phyloP scores from a whole-genome alignment of 2,888 invertebrate genomes.

The Lampropteryx suffumata region DNA sequence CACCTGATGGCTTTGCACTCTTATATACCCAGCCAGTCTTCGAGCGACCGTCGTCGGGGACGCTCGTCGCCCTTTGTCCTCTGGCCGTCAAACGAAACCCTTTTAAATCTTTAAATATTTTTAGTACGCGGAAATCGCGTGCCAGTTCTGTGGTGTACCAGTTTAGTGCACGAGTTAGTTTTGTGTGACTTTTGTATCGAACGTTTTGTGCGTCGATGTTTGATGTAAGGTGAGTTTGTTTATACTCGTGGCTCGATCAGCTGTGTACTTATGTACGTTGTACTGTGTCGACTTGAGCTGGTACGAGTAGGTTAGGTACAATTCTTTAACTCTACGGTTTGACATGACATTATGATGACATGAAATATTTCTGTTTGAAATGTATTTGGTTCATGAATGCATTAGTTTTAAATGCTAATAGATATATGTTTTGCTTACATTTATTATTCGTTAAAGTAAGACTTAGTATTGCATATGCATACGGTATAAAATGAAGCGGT shows the following conservation, averaged over 20 bases:
- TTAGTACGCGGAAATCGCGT: slow-evolving; percentile 67
- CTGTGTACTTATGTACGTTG: slow-evolving; percentile 49
- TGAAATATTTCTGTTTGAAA: slow-evolving; percentile 1
- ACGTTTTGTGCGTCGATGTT: slow-evolving; percentile 54
- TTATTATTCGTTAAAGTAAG: neutral
- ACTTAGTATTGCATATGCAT: neutral
- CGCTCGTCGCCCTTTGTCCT: slow-evolving; percentile 64
- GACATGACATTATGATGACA: slow-evolving; percentile 5
- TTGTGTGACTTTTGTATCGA: slow-evolving; percentile 43
- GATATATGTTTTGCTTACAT: no score
- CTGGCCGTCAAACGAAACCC: slow-evolving; percentile 52
- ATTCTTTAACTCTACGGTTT: slow-evolving; percentile 16
- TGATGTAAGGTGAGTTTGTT: slow-evolving; percentile 66
- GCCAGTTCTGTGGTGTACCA: slow-evolving; percentile 34
- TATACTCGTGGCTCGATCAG: slow-evolving; percentile 56
- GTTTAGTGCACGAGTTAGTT: slow-evolving; percentile 37
- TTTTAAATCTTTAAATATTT: slow-evolving; percentile 66
- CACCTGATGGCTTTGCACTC: slow-evolving; percentile 57
- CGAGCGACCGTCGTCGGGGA: slow-evolving; percentile 56
- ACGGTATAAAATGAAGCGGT: no score
- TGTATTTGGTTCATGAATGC: slow-evolving; percentile 13
- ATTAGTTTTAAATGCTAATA: neutral
- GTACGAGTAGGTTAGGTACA: slow-evolving; percentile 16
- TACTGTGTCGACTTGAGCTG: slow-evolving; percentile 9
- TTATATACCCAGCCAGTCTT: slow-evolving; percentile 53